Base-by-base conservation (phyloP, 2,888 invertebrate genomes). In the Allophyes oxyacanthae region DNA sequence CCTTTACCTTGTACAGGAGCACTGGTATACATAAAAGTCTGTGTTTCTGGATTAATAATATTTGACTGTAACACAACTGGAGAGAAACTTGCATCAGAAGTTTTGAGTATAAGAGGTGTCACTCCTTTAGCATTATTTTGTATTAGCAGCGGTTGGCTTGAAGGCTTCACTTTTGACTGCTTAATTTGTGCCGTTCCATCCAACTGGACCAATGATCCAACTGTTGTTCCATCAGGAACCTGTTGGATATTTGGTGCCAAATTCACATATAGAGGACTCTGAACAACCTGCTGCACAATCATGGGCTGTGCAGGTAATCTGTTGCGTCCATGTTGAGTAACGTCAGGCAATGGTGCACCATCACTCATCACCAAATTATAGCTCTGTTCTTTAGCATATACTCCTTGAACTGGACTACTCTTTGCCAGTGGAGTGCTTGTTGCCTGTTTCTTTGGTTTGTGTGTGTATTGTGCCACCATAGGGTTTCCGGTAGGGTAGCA, bases 31-130 rank as follows among this genome's bases (percentile, higher is more conserved):
- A 94, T 88, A 44, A 94, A 77, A n/a, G 94, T 94, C 72, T 89
- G 93, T 20, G 89, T 84, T 48, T 90, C 94, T 9, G 95, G 83
- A 78, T 93, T 95, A 9, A 95, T 89, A 55, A 96, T 86, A 86
- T 95, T 96, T 2, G 96, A 95, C 82, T 96, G 96, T 46, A 97
- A 87, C 46, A 97, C 94, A 36, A 97, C 94, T 75, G 96, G 95
- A 43, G 94, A 90, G 64, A 94, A 92, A 69, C 85, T 92, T n/a
- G 89, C 71, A 84, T 94, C 94, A 25, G 88, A 73, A 11, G 82
- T 91, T 81, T 94, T 93, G 34, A 94, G 66, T 51, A 94, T 86
- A 30, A 94, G 78, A 7, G 94, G 94, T 11, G 75, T 74, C 9
- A 91, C 82, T 42, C 85, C 84, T 75, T 92, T 92, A 15, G 84